Base-by-base conservation (phyloP, 2,113 vertebrate species). In the Paramormyrops kingsleyae region DNA sequence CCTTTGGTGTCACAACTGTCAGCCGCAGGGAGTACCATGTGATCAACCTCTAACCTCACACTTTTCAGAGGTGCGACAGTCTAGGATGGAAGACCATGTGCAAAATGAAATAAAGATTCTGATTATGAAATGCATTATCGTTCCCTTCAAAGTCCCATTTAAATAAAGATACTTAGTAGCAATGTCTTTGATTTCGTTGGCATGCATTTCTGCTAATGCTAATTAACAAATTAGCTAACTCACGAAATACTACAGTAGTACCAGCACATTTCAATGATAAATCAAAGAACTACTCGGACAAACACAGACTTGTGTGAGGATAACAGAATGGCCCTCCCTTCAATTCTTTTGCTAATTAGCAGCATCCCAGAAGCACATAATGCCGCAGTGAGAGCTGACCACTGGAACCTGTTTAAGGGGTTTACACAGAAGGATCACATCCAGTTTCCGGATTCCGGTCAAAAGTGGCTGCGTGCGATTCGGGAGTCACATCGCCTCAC, bases 381-480 rank as follows among this genome's bases (percentile, higher is more conserved):
- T 1, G n/a, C 27, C 9, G n/a, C 13, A 31, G 10, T 21, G 74
- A 88, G 27, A 59, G 52, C 27, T 12, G 19, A 27, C 19, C 27
- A 46, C 10, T 83, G 44, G 35, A 35, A 10, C 35, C 35, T 1
- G 9, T 77, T 13, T 39, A 39, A 77, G 70, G 70, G 70, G 35
- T 77, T 77, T 39, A 39, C 17, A 17, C 13, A 80, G 74, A 42
- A 42, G 31, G 31, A n/a, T 39, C 27, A 2, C n/a, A 5, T 27
- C 35, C 24, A 53, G 35, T 90, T 92, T 93, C 89, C 84, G 3
- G 15, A 87, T 91, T 90, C 87, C 89, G 35, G 9, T 88, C 87
- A 92, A 91, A 93, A 90, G 93, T 96, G 96, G 97, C 96, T 96
- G 94, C 62, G 44, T 92, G 90, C 84, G 62, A 92, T 94, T 91